Percentiles rank a stretch among this genome's conserved stretches.
Conservation (phyloP, 1,140 invertebrate genomes). For the Calliphora vicina region DNA sequence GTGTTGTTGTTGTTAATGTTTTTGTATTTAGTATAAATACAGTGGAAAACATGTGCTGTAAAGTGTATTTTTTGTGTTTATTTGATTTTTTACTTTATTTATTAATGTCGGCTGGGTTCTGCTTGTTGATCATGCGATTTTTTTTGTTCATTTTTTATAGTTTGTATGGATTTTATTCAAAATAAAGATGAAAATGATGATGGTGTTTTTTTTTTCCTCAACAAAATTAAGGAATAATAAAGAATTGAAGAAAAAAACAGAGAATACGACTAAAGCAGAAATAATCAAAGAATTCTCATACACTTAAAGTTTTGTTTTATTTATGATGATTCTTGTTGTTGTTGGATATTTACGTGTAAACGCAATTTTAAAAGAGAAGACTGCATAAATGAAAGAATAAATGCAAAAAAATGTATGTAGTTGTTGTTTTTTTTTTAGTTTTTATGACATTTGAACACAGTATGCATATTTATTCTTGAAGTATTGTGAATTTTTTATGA, state of each 20-base stretch:
- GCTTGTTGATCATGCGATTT: background rate
- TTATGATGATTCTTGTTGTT: background rate
- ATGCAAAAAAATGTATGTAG: too few relatives aligned
- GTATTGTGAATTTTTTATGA: background rate
- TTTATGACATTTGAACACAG: background rate
- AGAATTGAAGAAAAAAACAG: conserved; percentile 14
- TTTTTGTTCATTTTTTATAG: background rate
- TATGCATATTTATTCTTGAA: background rate
- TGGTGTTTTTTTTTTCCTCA: background rate
- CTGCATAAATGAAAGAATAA: background rate
- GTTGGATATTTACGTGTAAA: background rate
- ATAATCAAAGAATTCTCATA: conserved; percentile 19
- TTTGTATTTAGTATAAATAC: background rate
- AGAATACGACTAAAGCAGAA: background rate
- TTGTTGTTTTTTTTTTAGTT: background rate
- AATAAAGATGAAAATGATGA: background rate
- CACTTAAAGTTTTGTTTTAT: background rate
- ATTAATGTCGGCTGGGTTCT: background rate
- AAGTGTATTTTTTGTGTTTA: background rate
- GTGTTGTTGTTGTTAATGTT: background rate
- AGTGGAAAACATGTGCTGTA: background rate
- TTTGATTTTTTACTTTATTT: background rate
- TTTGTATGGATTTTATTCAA: background rate
- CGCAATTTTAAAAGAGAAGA: background rate
- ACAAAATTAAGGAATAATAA: conserved; percentile 19